Evolutionary conservation across 1,140 invertebrate species (phyloP).

Genomic region (Drosophila sulfurigaster): DNA sequence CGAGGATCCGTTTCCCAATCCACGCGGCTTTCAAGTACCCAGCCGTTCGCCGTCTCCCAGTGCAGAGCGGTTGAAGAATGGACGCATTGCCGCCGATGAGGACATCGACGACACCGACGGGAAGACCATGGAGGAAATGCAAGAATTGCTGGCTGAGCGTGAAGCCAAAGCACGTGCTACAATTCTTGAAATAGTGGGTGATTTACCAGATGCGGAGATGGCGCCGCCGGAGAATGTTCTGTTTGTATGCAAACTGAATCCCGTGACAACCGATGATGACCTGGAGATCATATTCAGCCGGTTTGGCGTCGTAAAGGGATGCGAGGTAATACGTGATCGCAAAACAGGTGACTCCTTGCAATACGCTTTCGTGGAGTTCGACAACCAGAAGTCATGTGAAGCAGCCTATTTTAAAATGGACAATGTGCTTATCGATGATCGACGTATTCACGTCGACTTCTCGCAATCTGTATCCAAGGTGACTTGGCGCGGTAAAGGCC

Average conservation of each 20-base stretch:
- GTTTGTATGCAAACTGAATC: slow-evolving; percentile 99
- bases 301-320: slow-evolving; percentile 97
- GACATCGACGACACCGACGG: slow-evolving; percentile 96
- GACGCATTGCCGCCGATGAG: slow-evolving; percentile 97
- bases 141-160: slow-evolving; percentile 94
- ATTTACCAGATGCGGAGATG: slow-evolving; percentile 98
- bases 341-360: slow-evolving; percentile 97
- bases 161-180: slow-evolving; percentile 98
- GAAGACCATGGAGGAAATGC: slow-evolving; percentile 92
- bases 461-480: slow-evolving; percentile 98
- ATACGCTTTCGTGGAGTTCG: slow-evolving; percentile 99
- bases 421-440: slow-evolving; percentile 99
- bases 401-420: slow-evolving; percentile 99
- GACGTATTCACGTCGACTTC: slow-evolving; percentile 99
- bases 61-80: slow-evolving; percentile 91
- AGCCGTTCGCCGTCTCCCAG: slow-evolving; percentile 95
- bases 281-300: slow-evolving; percentile 99
- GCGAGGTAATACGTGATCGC: slow-evolving; percentile 98
- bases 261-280: slow-evolving; percentile 98
- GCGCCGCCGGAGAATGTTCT: slow-evolving; percentile 99
- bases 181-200: slow-evolving; percentile 99
- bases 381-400: slow-evolving; percentile 97
- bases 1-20: slow-evolving; percentile 98
- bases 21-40: slow-evolving; percentile 91
- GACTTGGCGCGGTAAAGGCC: slow-evolving; percentile 94